Evolutionary conservation across 2,888 invertebrate species (phyloP).

Genomic region (Tupiocoris notatus): DNA sequence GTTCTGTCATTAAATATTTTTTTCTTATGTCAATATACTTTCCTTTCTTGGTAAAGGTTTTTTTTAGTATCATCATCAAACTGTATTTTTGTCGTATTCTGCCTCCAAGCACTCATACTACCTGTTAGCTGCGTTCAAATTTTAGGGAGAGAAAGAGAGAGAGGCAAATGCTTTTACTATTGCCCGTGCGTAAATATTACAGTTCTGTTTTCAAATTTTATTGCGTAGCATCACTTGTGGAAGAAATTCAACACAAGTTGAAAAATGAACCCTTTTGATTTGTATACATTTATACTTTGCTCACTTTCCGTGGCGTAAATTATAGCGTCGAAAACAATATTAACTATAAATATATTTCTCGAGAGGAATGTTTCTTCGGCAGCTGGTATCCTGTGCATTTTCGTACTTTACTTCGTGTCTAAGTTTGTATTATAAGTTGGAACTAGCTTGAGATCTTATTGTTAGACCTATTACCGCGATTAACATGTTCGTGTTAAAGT

Average conservation of each 20-base stretch:
- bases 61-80: no score
- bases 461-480: constrained; percentile 13
- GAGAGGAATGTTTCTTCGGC: constrained; percentile 15
- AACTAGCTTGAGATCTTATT: constrained; percentile 17
- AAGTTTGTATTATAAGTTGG: constrained; percentile 31
- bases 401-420: constrained; percentile 31
- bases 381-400: constrained; percentile 17
- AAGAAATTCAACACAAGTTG: constrained; percentile 1
- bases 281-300: constrained; percentile 17
- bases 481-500: constrained; percentile 17
- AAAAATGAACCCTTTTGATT: not conserved
- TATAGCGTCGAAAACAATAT: constrained; percentile 3
- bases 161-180: constrained; percentile 7
- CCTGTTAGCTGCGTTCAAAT: constrained; percentile 12
- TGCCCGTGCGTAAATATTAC: not conserved
- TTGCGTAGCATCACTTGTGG: constrained; percentile 19
- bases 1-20: constrained; percentile 1
- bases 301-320: constrained; percentile 11
- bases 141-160: constrained; percentile 4
- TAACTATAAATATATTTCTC: not conserved
- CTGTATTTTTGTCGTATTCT: no score
- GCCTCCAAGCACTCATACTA: not conserved
- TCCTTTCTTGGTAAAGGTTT: constrained; percentile 9
- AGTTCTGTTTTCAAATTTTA: constrained; percentile 7
- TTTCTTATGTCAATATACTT: constrained; percentile 11